phyloP scores from a whole-genome alignment of 2,888 invertebrate species.

The Acanthosoma haemorrhoidale region DNA sequence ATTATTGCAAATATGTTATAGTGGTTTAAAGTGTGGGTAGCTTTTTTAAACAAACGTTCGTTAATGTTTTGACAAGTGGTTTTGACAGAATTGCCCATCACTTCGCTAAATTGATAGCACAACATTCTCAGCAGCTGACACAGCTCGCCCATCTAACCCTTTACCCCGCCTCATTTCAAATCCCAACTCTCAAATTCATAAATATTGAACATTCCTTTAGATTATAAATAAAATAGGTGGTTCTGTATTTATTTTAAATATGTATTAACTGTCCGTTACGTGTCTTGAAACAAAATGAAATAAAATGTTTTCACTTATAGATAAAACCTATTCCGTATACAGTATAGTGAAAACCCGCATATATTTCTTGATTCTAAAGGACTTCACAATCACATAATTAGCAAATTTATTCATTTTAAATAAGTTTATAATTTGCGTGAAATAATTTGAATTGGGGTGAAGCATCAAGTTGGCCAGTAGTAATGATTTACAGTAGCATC shows the following conservation, averaged over 20 bases:
- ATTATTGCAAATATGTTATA: too few species aligned
- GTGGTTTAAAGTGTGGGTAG: too few species aligned
- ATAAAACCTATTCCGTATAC: too few species aligned
- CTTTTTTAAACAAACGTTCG: too few species aligned
- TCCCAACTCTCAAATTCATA: not conserved
- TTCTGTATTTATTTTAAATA: not conserved
- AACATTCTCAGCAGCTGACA: constrained; percentile 22
- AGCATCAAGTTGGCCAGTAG: not conserved
- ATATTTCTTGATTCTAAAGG: not conserved
- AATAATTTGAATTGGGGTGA: not conserved
- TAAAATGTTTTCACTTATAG: too few species aligned
- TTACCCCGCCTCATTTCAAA: not conserved
- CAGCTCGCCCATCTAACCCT: not conserved
- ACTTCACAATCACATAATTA: not conserved
- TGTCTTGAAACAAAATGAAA: too few species aligned
- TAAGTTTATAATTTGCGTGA: not conserved
- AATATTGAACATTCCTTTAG: not conserved
- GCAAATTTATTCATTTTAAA: not conserved
- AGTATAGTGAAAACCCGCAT: not conserved
- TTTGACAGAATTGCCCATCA: too few species aligned
- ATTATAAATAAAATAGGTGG: not conserved
- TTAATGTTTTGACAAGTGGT: too few species aligned
- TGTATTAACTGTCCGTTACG: not conserved
- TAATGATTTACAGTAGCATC: not conserved
- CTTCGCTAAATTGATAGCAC: constrained; percentile 26